Evolutionary conservation across 2,888 invertebrate genomes (phyloP).

Genomic region (Harpalus rufipes): DNA sequence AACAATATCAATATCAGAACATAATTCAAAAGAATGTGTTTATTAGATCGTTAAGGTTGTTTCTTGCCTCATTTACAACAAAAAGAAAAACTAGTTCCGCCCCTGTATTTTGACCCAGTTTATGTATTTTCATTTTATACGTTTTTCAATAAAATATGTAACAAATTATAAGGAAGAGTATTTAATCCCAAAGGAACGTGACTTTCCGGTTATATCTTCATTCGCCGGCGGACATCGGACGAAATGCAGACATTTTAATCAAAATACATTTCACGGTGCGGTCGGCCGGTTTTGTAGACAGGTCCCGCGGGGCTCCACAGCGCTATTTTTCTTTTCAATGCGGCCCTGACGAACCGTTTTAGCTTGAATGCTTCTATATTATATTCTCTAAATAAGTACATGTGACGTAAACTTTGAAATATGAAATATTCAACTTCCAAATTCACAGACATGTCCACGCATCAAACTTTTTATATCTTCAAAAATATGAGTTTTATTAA

Average conservation of each 20-base stretch:
- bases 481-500: background rate
- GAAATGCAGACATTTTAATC: slow-evolving; percentile 58
- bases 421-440: slow-evolving; percentile 29
- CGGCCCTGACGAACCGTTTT: slow-evolving; percentile 44
- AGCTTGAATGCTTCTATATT: slow-evolving; percentile 13
- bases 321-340: slow-evolving; percentile 46
- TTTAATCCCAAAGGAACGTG: background rate
- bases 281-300: slow-evolving; percentile 40
- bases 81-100: no score
- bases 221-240: slow-evolving; percentile 4
- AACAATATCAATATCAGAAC: no score
- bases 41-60: no score
- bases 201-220: slow-evolving; percentile 11
- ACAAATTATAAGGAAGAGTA: background rate
- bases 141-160: slow-evolving; percentile 36
- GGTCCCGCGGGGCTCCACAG: slow-evolving; percentile 21
- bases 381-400: slow-evolving; percentile 31
- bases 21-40: background rate
- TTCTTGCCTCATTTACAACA: no score
- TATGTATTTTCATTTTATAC: slow-evolving; percentile 3
- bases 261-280: slow-evolving; percentile 48
- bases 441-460: background rate
- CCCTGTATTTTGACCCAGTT: background rate
- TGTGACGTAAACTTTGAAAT: slow-evolving; percentile 33
- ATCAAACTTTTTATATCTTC: no score